These are phyloP conservation scores for Pseudomyrmex concolor DNA, from an alignment of 1,140 invertebrate species.

Conservation along the genomic window DNA sequence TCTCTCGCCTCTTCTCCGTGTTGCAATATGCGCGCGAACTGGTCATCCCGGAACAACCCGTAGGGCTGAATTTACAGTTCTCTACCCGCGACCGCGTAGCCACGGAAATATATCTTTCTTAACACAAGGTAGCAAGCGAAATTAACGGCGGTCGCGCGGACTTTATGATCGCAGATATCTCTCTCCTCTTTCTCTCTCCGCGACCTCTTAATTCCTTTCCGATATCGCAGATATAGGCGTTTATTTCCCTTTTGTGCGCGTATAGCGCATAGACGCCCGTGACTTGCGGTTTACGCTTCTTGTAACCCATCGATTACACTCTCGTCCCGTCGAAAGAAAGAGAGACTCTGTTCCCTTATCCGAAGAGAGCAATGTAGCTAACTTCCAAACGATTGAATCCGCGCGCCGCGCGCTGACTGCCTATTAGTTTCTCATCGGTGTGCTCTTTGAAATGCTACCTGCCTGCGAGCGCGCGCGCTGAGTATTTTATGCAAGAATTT, in stretches of 20 bases:
- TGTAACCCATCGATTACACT: conserved; percentile 62
- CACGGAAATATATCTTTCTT: conserved; percentile 47
- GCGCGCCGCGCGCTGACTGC: conserved; percentile 34
- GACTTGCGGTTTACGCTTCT: conserved; percentile 49
- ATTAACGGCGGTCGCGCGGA: conserved; percentile 39
- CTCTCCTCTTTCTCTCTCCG: background rate
- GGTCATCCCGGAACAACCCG: conserved; percentile 29
- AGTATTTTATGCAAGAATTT: conserved; percentile 43
- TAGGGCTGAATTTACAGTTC: conserved; percentile 41
- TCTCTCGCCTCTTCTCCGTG: conserved; percentile 4
- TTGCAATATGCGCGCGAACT: conserved; percentile 21
- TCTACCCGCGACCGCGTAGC: conserved; percentile 8
- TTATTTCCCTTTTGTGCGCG: conserved; percentile 41
- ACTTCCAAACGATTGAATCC: conserved; percentile 53
- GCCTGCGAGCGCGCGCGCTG: background rate
- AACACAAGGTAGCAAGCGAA: conserved; percentile 43
- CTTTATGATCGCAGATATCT: conserved; percentile 47
- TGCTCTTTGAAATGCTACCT: conserved; percentile 50
- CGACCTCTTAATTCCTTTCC: conserved; percentile 55
- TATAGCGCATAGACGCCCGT: conserved; percentile 31
- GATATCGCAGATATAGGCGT: conserved; percentile 50
- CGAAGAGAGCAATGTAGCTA: conserved; percentile 5
- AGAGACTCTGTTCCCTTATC: conserved; percentile 29
- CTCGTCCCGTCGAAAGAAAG: conserved; percentile 14
- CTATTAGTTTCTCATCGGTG: conserved; percentile 58